phyloP scores from a whole-genome alignment of 2,888 invertebrate species.

The Dastarcus helophoroides region DNA sequence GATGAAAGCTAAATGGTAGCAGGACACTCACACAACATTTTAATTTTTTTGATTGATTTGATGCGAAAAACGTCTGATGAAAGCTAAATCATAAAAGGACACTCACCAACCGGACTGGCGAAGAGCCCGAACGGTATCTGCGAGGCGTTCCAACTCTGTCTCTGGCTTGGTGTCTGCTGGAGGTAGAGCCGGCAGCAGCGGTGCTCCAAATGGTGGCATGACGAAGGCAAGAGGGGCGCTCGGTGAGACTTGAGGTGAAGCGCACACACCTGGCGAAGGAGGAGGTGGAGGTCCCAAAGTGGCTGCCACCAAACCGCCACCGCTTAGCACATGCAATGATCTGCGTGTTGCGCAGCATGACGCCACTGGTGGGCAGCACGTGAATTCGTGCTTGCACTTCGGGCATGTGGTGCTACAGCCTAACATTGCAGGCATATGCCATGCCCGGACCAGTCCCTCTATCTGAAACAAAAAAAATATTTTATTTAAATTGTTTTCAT shows the following conservation, averaged over 20 bases:
- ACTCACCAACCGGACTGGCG: constrained; percentile 55
- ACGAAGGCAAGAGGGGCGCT: constrained; percentile 34
- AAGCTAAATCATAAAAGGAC: too few relatives aligned
- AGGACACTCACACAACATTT: too few relatives aligned
- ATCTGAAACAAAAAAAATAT: background rate
- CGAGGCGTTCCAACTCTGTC: constrained; percentile 35
- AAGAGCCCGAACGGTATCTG: constrained; percentile 47
- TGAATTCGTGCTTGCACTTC: constrained; percentile 56
- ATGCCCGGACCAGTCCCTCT: constrained; percentile 25
- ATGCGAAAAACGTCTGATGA: too few relatives aligned
- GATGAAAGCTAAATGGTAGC: too few relatives aligned
- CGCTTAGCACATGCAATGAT: constrained; percentile 22
- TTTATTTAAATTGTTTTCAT: constrained; percentile 1
- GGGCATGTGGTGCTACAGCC: constrained; percentile 52
- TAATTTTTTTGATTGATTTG: too few relatives aligned
- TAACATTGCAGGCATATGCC: constrained; percentile 38
- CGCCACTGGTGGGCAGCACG: constrained; percentile 30
- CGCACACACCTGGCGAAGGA: constrained; percentile 19
- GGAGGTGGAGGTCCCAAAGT: constrained; percentile 12
- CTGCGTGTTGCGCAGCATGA: constrained; percentile 26
- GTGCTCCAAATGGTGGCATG: constrained; percentile 29
- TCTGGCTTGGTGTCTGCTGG: constrained; percentile 25
- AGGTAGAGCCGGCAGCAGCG: constrained; percentile 19
- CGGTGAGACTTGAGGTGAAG: constrained; percentile 32
- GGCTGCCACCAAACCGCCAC: constrained; percentile 32